Evolutionary conservation across 2,888 invertebrate species (phyloP).

Genomic region (Agonopterix alstromeriana): DNA sequence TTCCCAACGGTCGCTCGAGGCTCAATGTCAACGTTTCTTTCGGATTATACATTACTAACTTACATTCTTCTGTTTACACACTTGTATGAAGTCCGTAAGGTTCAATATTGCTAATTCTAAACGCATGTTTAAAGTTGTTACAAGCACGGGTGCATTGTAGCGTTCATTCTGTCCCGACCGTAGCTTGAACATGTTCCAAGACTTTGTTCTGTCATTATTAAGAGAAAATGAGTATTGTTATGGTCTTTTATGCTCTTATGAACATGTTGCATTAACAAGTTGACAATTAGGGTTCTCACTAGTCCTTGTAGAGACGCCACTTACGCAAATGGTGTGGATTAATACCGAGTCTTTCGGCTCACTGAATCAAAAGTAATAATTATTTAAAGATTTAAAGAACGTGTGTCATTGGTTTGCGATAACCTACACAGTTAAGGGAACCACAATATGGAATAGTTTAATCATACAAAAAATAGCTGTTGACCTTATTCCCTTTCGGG

Average conservation of each 20-base stretch:
- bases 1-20: conserved; percentile 45
- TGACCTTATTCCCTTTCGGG: too few species aligned
- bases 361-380: too few species aligned
- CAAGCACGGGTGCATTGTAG: conserved; percentile 39
- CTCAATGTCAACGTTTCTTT: conserved; percentile 69
- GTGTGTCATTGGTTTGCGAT: too few species aligned
- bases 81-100: conserved; percentile 19
- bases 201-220: conserved; percentile 57
- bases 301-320: too few species aligned
- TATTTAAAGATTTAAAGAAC: too few species aligned
- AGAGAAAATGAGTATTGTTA: conserved; percentile 56
- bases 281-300: conserved; percentile 6
- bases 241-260: conserved; percentile 39
- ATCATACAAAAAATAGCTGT: too few species aligned
- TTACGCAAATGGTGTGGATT: too few species aligned
- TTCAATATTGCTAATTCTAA: conserved; percentile 14
- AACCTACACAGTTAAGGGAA: too few species aligned
- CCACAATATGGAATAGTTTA: too few species aligned
- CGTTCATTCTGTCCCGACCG: conserved; percentile 54
- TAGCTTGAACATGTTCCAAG: conserved; percentile 57
- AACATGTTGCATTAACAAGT: conserved; percentile 15
- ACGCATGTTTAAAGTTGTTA: conserved; percentile 19
- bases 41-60: conserved; percentile 49
- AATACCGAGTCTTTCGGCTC: too few species aligned
- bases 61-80: conserved; percentile 11